Evolutionary conservation across 2,888 invertebrate genomes (phyloP).

Genomic region (Andrena minutula): DNA sequence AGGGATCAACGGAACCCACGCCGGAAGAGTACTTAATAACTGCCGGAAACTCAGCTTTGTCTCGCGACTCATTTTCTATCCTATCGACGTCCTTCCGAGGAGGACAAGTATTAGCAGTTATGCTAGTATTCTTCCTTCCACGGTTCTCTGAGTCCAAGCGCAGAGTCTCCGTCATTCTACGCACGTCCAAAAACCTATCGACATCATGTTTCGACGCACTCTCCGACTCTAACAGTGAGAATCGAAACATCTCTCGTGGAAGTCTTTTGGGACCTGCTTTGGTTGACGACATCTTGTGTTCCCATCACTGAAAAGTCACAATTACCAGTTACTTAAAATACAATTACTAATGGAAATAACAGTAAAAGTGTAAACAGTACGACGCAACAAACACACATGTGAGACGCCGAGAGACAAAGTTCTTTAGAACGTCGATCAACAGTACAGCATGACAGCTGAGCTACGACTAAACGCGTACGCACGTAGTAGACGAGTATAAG

Average conservation of each 20-base stretch:
- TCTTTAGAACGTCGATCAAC: background rate
- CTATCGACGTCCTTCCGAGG: conserved; percentile 29
- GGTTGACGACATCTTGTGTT: conserved; percentile 72
- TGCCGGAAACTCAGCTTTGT: conserved; percentile 29
- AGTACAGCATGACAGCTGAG: conserved; percentile 7
- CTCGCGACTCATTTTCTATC: conserved; percentile 40
- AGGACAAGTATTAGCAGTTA: conserved; percentile 14
- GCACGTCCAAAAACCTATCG: conserved; percentile 39
- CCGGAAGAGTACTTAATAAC: conserved; percentile 30
- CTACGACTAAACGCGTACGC: conserved; percentile 37
- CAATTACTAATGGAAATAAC: background rate
- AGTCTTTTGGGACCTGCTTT: conserved; percentile 65
- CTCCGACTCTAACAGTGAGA: conserved; percentile 44
- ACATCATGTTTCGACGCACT: conserved; percentile 55
- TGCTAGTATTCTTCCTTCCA: conserved; percentile 19
- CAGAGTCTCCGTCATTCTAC: conserved; percentile 59
- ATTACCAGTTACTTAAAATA: background rate
- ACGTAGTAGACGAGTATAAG: conserved; percentile 38
- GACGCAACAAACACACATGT: background rate
- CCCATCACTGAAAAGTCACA: conserved; percentile 74
- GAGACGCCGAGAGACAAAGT: background rate
- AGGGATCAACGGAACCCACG: conserved; percentile 31
- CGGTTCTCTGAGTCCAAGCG: conserved; percentile 22
- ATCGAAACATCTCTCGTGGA: conserved; percentile 69
- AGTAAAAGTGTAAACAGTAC: background rate